These are phyloP conservation scores for Falco cherrug DNA, from an alignment of 2,797 vertebrate species.

Conservation along the genomic window DNA sequence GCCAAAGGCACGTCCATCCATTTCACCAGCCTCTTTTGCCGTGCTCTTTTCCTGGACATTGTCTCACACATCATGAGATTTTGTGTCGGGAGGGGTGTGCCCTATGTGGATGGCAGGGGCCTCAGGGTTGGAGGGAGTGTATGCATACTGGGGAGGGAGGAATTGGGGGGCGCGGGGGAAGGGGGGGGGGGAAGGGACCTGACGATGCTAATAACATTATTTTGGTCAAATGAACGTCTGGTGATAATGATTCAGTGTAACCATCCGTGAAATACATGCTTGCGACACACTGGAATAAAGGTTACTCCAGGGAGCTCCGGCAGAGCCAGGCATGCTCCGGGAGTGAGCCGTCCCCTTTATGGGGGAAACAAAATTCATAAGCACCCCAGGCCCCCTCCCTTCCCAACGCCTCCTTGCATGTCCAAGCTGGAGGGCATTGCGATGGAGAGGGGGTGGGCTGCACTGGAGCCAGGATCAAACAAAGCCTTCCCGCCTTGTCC, in stretches of 20 bases:
- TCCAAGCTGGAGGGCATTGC: constrained; percentile 72
- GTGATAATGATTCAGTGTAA: constrained; percentile 84
- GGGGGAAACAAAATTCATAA: constrained; percentile 53
- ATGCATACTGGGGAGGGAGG: background rate
- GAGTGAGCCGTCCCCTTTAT: constrained; percentile 54
- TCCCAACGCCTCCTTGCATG: constrained; percentile 40
- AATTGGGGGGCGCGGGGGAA: background rate
- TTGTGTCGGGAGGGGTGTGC: constrained; percentile 62
- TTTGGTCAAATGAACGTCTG: constrained; percentile 75
- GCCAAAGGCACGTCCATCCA: constrained; percentile 56
- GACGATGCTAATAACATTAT: constrained; percentile 75
- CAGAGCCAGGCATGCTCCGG: constrained; percentile 64
- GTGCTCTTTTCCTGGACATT: constrained; percentile 54
- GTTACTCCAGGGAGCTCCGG: constrained; percentile 66
- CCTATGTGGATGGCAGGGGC: constrained; percentile 23
- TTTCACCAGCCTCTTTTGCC: constrained; percentile 45
- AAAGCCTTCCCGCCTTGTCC: background rate
- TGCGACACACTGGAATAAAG: constrained; percentile 75
- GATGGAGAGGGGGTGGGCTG: constrained; percentile 16
- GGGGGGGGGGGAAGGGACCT: constrained; percentile 52
- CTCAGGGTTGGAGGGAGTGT: background rate
- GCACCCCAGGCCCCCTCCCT: constrained; percentile 9
- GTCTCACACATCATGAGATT: constrained; percentile 72
- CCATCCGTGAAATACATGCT: constrained; percentile 84
- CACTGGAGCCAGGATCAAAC: background rate